A percentile compares a stretch with the other conserved stretches of the same genome.
These are phyloP conservation scores for Heliocidaris tuberculata DNA, from an alignment of 35 echinoderm and acorn worm genomes.

Conservation along the genomic window DNA sequence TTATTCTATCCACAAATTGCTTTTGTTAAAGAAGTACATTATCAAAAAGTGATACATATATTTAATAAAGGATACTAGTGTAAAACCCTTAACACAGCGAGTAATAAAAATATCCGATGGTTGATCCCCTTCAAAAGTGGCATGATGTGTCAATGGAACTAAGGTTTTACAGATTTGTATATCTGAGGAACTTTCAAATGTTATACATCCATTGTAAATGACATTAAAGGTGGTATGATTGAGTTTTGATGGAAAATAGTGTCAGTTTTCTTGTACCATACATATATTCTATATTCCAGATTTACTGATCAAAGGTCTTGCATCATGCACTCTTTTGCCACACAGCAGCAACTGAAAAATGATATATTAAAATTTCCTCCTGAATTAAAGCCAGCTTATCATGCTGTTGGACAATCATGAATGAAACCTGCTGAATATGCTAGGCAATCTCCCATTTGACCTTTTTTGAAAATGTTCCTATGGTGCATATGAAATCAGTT, in stretches of 20 bases:
- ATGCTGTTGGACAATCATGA: no score
- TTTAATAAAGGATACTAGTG: not conserved
- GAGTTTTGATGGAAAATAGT: not conserved
- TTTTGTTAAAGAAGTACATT: not conserved
- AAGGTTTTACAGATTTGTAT: not conserved
- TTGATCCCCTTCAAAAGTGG: not conserved
- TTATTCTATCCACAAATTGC: not conserved
- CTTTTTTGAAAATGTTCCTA: no score
- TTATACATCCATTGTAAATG: not conserved
- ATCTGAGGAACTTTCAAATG: not conserved
- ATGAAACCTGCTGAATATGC: no score
- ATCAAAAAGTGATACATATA: not conserved
- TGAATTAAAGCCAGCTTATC: no score
- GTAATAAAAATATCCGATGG: not conserved
- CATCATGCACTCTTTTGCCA: not conserved
- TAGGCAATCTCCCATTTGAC: no score
- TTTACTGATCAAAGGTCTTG: not conserved
- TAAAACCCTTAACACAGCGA: not conserved
- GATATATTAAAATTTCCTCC: not conserved
- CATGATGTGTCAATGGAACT: not conserved
- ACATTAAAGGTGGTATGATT: not conserved
- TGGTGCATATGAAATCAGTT: no score
- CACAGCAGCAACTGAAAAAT: not conserved
- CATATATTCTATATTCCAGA: not conserved
- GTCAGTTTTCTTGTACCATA: not conserved